These are phyloP conservation scores for Leptinotarsa rubiginosa DNA, from an alignment of 2,888 invertebrate species.

Conservation along the genomic window DNA sequence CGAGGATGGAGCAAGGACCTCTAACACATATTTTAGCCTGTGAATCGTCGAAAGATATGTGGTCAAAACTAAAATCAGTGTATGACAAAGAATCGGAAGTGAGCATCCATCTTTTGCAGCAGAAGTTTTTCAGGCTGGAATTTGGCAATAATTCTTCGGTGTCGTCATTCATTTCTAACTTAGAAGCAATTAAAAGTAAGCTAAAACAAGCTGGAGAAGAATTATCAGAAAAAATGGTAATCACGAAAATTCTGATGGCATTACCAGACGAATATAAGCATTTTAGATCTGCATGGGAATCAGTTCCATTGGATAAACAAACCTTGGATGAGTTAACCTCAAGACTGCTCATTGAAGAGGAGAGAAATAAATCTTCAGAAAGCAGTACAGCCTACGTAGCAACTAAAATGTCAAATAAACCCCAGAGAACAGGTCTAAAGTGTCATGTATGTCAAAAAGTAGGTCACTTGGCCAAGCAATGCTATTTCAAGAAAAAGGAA, in stretches of 20 bases:
- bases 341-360: conserved; percentile 42
- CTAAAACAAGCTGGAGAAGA: conserved; percentile 41
- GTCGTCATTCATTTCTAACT: conserved; percentile 32
- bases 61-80: conserved; percentile 42
- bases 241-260: conserved; percentile 44
- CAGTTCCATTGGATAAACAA: conserved; percentile 46
- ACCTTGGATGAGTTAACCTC: conserved; percentile 47
- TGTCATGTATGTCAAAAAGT: neutral
- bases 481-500: neutral
- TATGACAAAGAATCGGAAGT: conserved; percentile 40
- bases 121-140: conserved; percentile 36
- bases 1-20: conserved; percentile 39
- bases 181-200: conserved; percentile 45
- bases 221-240: conserved; percentile 45
- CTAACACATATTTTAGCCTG: conserved; percentile 45
- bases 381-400: conserved; percentile 29
- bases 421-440: neutral
- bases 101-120: conserved; percentile 40
- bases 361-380: conserved; percentile 35
- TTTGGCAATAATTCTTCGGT: conserved; percentile 24
- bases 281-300: conserved; percentile 45
- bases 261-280: conserved; percentile 42
- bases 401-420: too few species aligned
- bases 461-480: conserved; percentile 4
- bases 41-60: conserved; percentile 42